A percentile compares a stretch with the other conserved stretches of the same genome.
phyloP scores from a whole-genome alignment of 1,140 invertebrate genomes.

The Brachionus sp. region DNA sequence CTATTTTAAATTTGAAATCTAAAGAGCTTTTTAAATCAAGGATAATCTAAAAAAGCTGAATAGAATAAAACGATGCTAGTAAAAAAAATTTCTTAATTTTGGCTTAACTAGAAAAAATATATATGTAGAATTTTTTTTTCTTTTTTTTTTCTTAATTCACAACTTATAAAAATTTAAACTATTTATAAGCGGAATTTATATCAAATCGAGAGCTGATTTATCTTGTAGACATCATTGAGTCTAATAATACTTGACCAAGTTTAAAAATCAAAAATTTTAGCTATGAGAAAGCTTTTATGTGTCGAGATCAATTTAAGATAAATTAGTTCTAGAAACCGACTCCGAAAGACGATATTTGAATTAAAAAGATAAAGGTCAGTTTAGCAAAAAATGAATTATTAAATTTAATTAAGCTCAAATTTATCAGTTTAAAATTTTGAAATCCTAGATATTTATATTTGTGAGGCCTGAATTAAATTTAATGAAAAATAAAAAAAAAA shows the following conservation, averaged over 20 bases:
- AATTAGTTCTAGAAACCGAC: neutral
- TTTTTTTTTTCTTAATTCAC: neutral
- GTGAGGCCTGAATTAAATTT: neutral
- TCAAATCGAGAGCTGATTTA: neutral
- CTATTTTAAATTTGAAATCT: neutral
- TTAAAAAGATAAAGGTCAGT: slow-evolving; percentile 18
- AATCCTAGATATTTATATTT: neutral
- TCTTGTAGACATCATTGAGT: slow-evolving; percentile 3
- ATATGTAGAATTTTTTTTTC: neutral
- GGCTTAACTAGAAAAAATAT: too few species aligned
- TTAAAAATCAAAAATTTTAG: neutral
- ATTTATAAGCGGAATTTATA: neutral
- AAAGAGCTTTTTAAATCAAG: neutral
- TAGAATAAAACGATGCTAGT: neutral
- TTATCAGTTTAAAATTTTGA: slow-evolving; percentile 34
- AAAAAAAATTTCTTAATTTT: neutral
- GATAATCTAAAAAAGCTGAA: neutral
- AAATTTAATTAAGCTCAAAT: slow-evolving; percentile 41
- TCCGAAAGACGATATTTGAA: slow-evolving; percentile 1
- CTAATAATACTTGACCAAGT: slow-evolving; percentile 14
- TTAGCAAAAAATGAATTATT: slow-evolving; percentile 13
- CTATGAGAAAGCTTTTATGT: slow-evolving; percentile 17
- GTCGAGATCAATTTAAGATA: neutral
- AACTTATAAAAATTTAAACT: neutral
- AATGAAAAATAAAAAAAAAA: neutral